Conservation (phyloP, 1,140 invertebrate species). For the Lasioglossum albipes region DNA sequence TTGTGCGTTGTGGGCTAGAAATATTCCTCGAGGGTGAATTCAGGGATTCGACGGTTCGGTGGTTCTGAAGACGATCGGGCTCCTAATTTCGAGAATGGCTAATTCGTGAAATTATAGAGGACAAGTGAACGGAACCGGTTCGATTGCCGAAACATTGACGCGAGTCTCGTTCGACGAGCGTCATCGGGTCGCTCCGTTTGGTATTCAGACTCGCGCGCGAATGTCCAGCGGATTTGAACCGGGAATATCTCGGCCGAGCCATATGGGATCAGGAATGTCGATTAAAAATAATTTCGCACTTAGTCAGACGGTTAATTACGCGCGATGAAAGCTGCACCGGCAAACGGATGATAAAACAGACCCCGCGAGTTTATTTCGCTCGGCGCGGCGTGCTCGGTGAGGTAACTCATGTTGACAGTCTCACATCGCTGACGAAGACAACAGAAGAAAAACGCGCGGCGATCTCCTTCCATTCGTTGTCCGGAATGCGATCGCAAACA, state of each 20-base stretch:
- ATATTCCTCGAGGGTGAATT: too few relatives aligned
- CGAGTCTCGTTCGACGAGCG: neutral
- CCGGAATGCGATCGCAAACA: neutral
- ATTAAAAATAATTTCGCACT: constrained; percentile 17
- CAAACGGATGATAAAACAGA: neutral
- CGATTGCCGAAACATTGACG: neutral
- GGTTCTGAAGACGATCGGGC: too few relatives aligned
- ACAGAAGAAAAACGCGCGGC: neutral
- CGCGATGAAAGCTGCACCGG: neutral
- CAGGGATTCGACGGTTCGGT: too few relatives aligned
- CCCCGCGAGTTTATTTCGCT: neutral
- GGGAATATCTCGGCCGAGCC: neutral
- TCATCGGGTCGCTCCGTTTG: neutral
- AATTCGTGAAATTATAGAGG: neutral
- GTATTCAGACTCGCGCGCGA: neutral
- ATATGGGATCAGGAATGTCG: neutral
- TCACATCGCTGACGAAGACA: constrained; percentile 2
- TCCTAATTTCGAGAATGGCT: neutral
- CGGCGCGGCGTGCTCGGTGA: neutral
- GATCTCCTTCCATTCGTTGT: neutral
- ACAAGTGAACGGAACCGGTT: neutral
- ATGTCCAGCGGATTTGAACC: neutral
- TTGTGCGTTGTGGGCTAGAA: too few relatives aligned
- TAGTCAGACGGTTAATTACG: neutral
- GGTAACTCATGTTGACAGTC: neutral